Evolutionary conservation across 2,797 vertebrate genomes (phyloP), one percentile per base, ranked within the genome.

Genomic region (Chloroceryle inda): DNA sequence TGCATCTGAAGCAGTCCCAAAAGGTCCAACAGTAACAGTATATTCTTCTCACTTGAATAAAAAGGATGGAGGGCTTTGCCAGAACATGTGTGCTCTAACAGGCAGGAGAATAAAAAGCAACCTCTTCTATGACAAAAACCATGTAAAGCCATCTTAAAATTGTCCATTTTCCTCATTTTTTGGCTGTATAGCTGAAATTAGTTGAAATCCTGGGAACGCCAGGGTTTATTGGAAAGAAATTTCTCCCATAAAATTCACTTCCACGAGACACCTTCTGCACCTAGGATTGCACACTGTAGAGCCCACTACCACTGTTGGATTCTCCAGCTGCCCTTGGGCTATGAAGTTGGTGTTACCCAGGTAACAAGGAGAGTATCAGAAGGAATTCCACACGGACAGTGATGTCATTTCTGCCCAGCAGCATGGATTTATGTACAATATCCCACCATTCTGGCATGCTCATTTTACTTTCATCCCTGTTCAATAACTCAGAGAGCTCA

Each of bases 31-130:
- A 38, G 44, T 91, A 87, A 67, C 20, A 96, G 71, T 50, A 55
- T 10, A 55, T 82, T 94, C 85, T 53, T 93, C 79, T 80, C 44
- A 78, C 61, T 94, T 86, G 27, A 95, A 27, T 42, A 69, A 96
- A 84, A 84, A 68, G 42, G n/a, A 45, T 45, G 42, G 38, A 76
- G 89, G 84, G 40, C 42, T 66, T 68, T 94, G 47, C 24, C 80
- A 91, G n/a, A 79, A 73, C 37, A 12, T 47, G 8, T 67, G 11
- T 59, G 23, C 20, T 68, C n/a, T n/a, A n/a, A n/a, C 8, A 52
- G 14, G 6, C 19, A 53, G 19, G 23, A 52, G 56, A 88, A 68
- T 23, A 78, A 81, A 82, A 79, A 89, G 11, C 13, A 47, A 58
- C 16, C 2, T 90, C 86, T 88, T 53, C 27, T 8, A n/a, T 33